Evolutionary conservation across 2,113 vertebrate genomes (phyloP).

Genomic region (Phylloscopus whistleri): DNA sequence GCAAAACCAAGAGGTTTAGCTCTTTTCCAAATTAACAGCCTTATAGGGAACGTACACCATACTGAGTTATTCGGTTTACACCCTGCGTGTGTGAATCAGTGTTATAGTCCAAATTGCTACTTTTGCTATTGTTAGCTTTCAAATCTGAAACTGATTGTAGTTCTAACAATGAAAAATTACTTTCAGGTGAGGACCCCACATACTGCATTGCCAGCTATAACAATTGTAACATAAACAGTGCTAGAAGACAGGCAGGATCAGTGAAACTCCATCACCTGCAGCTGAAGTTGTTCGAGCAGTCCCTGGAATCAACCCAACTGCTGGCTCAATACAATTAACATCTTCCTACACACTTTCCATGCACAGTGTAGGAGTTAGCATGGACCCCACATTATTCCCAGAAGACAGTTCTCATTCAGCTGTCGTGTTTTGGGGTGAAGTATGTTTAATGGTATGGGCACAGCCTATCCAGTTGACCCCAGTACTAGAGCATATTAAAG

Average conservation of each 20-base stretch:
- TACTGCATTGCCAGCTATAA: background rate
- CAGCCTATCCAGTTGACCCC: background rate
- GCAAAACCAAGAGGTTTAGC: background rate
- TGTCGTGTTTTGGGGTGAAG: background rate
- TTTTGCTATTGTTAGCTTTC: background rate
- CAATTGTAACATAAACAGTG: background rate
- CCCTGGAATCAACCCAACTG: background rate
- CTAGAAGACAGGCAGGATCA: background rate
- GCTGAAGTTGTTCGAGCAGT: background rate
- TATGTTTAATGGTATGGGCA: background rate
- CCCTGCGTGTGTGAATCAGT: background rate
- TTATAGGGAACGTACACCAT: accelerated
- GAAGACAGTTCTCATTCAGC: background rate
- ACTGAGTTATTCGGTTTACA: background rate
- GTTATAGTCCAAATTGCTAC: background rate
- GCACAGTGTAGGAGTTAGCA: background rate
- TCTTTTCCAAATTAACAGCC: background rate
- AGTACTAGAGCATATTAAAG: background rate
- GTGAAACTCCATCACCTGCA: background rate
- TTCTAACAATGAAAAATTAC: background rate
- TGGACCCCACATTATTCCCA: background rate
- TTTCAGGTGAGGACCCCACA: background rate
- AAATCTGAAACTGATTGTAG: background rate
- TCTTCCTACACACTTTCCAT: background rate
- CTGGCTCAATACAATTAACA: background rate